Evolutionary conservation across 2,888 invertebrate species (phyloP).

Genomic region (Calameuta idolon): DNA sequence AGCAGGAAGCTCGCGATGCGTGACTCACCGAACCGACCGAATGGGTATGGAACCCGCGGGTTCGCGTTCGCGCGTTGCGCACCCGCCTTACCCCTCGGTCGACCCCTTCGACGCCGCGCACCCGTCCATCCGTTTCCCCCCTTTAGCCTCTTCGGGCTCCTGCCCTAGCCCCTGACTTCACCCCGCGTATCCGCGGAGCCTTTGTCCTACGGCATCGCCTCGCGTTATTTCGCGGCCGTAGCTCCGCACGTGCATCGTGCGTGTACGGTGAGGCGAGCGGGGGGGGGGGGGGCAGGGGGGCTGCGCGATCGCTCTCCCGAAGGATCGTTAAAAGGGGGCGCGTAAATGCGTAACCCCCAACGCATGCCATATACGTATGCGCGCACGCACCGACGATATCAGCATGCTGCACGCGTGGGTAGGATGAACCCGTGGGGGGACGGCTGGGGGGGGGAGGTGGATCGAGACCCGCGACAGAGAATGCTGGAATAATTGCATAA

Average conservation of each 20-base stretch:
- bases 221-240: conserved; percentile 64
- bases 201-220: conserved; percentile 61
- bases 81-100: conserved; percentile 30
- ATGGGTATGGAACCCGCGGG: conserved; percentile 57
- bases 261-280: not conserved
- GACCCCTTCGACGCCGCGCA: conserved; percentile 26
- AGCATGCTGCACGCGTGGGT: not conserved
- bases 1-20: conserved; percentile 67
- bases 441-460: too few relatives aligned
- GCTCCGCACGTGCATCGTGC: conserved; percentile 29
- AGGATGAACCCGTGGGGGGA: not conserved
- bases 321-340: conserved; percentile 4
- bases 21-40: conserved; percentile 64
- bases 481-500: not conserved
- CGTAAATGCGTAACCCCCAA: not conserved
- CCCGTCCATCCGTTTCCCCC: conserved; percentile 7
- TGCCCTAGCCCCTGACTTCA: conserved; percentile 45
- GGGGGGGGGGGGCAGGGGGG: not conserved
- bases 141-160: conserved; percentile 29
- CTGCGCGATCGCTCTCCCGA: conserved; percentile 1
- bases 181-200: conserved; percentile 58
- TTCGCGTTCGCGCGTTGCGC: conserved; percentile 57
- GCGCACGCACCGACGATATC: not conserved
- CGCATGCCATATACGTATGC: not conserved
- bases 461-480: not conserved